A percentile compares a stretch with the other conserved stretches of the same genome.
Conservation (phyloP, 2,888 invertebrate species). For the Cerastoderma edule region DNA sequence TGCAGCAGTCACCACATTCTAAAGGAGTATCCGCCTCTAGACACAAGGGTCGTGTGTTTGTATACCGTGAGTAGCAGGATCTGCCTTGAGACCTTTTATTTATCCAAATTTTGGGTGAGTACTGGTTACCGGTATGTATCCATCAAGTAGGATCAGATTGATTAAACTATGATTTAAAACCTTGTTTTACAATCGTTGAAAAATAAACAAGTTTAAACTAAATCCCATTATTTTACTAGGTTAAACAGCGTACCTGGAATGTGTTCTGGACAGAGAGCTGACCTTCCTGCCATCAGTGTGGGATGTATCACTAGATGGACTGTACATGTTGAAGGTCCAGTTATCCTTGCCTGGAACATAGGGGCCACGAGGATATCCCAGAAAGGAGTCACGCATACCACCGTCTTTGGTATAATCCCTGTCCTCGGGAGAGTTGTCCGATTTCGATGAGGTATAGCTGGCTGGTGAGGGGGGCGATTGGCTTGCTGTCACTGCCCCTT, state of each 20-base stretch:
- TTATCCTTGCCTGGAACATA: conserved; percentile 64
- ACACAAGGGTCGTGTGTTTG: too few relatives aligned
- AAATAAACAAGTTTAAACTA: too few relatives aligned
- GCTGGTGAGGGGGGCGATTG: conserved; percentile 58
- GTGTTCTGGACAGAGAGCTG: conserved; percentile 80
- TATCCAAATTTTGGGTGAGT: too few relatives aligned
- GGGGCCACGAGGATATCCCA: conserved; percentile 71
- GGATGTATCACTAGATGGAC: conserved; percentile 52
- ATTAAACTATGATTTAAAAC: too few relatives aligned
- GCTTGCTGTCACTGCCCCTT: conserved; percentile 49
- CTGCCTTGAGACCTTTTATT: too few relatives aligned
- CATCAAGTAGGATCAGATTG: too few relatives aligned
- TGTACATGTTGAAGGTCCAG: conserved; percentile 60
- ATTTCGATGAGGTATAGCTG: conserved; percentile 59
- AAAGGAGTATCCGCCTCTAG: too few relatives aligned
- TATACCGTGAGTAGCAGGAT: too few relatives aligned
- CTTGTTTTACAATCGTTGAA: too few relatives aligned
- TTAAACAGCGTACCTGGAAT: conserved; percentile 83
- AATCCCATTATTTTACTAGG: too few relatives aligned
- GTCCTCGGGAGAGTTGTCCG: conserved; percentile 60
- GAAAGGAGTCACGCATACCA: conserved; percentile 63
- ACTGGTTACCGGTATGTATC: too few relatives aligned
- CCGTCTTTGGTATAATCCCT: conserved; percentile 39
- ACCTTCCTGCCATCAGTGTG: conserved; percentile 76
- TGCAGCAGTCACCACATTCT: too few relatives aligned